Evolutionary conservation across 2,888 invertebrate species (phyloP), one percentile per base, ranked within the genome.

Genomic region (Polylopha cassiicola): DNA sequence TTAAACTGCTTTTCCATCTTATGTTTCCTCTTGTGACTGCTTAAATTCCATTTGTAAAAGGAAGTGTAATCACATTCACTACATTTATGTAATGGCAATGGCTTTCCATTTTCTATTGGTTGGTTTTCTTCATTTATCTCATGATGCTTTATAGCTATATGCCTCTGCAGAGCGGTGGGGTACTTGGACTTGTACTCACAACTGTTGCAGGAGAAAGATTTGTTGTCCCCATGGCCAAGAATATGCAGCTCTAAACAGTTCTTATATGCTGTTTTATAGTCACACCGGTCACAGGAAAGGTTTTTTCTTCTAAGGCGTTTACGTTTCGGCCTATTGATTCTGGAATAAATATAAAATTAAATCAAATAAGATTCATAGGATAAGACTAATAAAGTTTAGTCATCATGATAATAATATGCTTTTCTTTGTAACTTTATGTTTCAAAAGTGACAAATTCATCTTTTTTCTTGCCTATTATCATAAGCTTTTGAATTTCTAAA

Each of bases 101-200:
- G 37, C 7, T 44, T 10, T 5, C 36, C 15, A 21, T 37, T 24
- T 33, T 47, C 13, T 41, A 39, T 22, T 32, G 48, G 3, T 7
- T 41, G 10, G 8, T 13, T 20, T 1, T 21, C 37, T 3, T 47
- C 39, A 0, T 60, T 48, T 16, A 55, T 55, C 1, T 43, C 29
- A 0, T 61, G 51, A 6, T 77, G 76, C 31, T 65, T 60, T 1
- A 70, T 62, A 1, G 56, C 37, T 0, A 65, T 41, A 9, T 79
- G 79, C 0, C 77, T 42, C 1, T 58, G 55, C 0, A 78, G 29
- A 0, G 74, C 65, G 0, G 60, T 57, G 0, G 67, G 61, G 16
- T 73, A 76, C 41, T 61, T 74, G 0, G 77, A 72, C 0, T 59
- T 57, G 27, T 76, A 79, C 0, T 51, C 48, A 8, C 79, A 79